phyloP scores from a whole-genome alignment of 2,797 vertebrate genomes.

The Streptopelia turtur region DNA sequence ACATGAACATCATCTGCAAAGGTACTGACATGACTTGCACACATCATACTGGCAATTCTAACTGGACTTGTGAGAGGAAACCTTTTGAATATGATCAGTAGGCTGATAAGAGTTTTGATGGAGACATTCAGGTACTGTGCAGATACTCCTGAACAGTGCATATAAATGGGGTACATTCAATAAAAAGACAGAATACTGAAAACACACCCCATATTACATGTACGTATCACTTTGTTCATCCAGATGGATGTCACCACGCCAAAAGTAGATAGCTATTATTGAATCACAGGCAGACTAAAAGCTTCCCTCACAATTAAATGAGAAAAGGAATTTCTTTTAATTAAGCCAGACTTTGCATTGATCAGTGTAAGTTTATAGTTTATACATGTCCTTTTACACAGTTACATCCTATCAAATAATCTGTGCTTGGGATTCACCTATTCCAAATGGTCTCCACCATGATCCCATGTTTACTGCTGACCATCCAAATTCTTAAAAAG shows the following conservation, averaged over 20 bases:
- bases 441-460: neutral
- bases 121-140: neutral
- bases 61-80: neutral
- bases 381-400: neutral
- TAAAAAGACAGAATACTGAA: neutral
- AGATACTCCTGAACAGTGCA: neutral
- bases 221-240: neutral
- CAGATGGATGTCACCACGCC: neutral
- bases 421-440: neutral
- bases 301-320: neutral
- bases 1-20: neutral
- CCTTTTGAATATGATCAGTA: neutral
- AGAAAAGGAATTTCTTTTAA: neutral
- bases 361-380: neutral
- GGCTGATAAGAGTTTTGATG: neutral
- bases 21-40: neutral
- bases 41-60: neutral
- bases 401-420: neutral
- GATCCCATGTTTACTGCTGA: neutral
- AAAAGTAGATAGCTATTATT: neutral
- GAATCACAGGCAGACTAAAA: neutral
- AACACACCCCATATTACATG: neutral
- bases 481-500: neutral
- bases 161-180: neutral
- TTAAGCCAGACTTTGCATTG: neutral